Conservation (phyloP, 2,797 vertebrate genomes). For the Chromis chromis region DNA sequence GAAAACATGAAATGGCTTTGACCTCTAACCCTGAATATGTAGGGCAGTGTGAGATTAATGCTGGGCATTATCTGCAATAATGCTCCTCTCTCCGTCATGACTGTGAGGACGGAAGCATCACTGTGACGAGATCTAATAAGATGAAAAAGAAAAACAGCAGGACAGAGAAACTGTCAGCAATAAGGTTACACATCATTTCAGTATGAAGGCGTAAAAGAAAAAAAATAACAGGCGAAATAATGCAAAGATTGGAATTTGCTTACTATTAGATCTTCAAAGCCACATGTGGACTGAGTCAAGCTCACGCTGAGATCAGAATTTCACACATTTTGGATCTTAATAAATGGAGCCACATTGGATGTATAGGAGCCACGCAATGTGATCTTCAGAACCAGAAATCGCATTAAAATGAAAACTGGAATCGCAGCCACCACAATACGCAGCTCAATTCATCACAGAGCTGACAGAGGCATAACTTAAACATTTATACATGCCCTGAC, state of each 20-base stretch:
- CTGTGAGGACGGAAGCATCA: constrained; percentile 35
- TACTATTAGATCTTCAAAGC: constrained; percentile 48
- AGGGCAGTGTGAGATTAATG: constrained; percentile 80
- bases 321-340: constrained; percentile 39
- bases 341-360: constrained; percentile 47
- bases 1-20: constrained; percentile 75
- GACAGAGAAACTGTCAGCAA: constrained; percentile 18
- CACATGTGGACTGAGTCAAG: constrained; percentile 53
- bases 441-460: constrained; percentile 12
- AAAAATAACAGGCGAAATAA: constrained; percentile 30
- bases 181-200: constrained; percentile 35
- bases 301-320: constrained; percentile 28
- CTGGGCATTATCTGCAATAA: constrained; percentile 76
- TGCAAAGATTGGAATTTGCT: constrained; percentile 21
- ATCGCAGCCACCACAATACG: constrained; percentile 3
- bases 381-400: constrained; percentile 25
- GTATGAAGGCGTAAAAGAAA: background rate
- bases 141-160: constrained; percentile 23
- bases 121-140: constrained; percentile 28
- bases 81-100: constrained; percentile 37
- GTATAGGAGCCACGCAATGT: constrained; percentile 2
- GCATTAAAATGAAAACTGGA: constrained; percentile 11
- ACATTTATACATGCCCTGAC: background rate
- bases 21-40: constrained; percentile 74
- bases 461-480: constrained; percentile 14